Conservation (phyloP, 2,113 vertebrate genomes). For the Leucopsar rothschildi region DNA sequence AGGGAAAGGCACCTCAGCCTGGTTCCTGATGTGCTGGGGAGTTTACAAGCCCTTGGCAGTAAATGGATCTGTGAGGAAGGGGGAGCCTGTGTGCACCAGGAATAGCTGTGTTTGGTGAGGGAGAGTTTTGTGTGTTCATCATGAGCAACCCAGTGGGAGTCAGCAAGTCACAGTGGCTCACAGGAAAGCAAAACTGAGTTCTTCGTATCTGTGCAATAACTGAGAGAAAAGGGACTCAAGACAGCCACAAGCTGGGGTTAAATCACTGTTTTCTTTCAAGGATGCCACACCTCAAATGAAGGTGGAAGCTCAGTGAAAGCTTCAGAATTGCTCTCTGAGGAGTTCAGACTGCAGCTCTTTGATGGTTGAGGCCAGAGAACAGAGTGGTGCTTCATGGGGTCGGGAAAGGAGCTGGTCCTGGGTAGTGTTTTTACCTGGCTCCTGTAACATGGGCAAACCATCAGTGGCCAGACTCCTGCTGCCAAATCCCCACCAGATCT, state of each 20-base stretch:
- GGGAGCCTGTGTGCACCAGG: neutral
- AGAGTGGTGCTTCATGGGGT: rapidly evolving
- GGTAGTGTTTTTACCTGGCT: neutral
- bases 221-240: neutral
- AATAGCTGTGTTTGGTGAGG: neutral
- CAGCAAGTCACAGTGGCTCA: neutral
- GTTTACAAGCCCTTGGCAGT: neutral
- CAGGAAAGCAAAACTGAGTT: neutral
- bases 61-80: neutral
- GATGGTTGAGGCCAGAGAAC: neutral
- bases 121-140: neutral
- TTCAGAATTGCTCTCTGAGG: neutral
- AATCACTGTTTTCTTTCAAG: neutral
- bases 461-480: neutral
- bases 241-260: neutral
- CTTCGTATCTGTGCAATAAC: neutral
- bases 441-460: neutral
- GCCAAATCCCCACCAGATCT: neutral
- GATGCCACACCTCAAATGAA: neutral
- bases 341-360: neutral
- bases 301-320: neutral
- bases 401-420: neutral
- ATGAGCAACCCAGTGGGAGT: neutral
- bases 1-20: neutral
- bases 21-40: neutral